A percentile compares a stretch with the other conserved stretches of the same genome.
These are phyloP conservation scores for Melanostoma mellinum DNA, from an alignment of 2,888 invertebrate species.

Conservation along the genomic window DNA sequence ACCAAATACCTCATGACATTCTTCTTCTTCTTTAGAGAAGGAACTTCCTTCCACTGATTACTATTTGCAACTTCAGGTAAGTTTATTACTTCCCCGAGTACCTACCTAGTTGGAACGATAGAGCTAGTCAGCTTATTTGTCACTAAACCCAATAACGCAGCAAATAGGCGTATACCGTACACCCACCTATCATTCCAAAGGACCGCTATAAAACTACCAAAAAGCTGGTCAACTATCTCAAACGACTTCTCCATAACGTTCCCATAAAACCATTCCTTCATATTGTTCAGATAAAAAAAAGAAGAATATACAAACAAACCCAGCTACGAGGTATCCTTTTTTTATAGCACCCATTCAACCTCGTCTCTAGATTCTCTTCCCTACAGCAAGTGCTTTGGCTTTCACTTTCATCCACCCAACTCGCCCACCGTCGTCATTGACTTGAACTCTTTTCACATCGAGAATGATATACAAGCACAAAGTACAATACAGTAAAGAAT, in stretches of 20 bases:
- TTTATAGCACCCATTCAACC: slow-evolving; percentile 36
- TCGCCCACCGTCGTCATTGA: slow-evolving; percentile 31
- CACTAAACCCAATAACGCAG: slow-evolving; percentile 31
- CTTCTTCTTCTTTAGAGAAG: no score
- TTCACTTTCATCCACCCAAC: slow-evolving; percentile 42
- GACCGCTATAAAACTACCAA: slow-evolving; percentile 27
- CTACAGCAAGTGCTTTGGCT: slow-evolving; percentile 34
- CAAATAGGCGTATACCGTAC: slow-evolving; percentile 1
- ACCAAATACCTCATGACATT: no score
- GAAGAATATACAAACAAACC: background rate
- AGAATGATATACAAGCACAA: slow-evolving; percentile 28
- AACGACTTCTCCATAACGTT: slow-evolving; percentile 3
- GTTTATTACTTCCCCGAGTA: slow-evolving; percentile 20
- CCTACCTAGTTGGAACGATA: slow-evolving; percentile 21
- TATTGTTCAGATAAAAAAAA: slow-evolving; percentile 41
- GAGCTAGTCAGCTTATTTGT: slow-evolving; percentile 14
- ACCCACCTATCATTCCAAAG: background rate
- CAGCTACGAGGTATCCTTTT: background rate
- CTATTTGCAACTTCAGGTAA: no score
- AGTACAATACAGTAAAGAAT: slow-evolving; percentile 31
- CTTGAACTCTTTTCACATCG: slow-evolving; percentile 26
- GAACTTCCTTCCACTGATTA: no score
- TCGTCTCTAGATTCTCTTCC: slow-evolving; percentile 19
- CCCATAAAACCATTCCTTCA: slow-evolving; percentile 38
- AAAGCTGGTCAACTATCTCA: slow-evolving; percentile 32